Conservation (phyloP, 2,888 invertebrate species). For the Creontiades dilutus region DNA sequence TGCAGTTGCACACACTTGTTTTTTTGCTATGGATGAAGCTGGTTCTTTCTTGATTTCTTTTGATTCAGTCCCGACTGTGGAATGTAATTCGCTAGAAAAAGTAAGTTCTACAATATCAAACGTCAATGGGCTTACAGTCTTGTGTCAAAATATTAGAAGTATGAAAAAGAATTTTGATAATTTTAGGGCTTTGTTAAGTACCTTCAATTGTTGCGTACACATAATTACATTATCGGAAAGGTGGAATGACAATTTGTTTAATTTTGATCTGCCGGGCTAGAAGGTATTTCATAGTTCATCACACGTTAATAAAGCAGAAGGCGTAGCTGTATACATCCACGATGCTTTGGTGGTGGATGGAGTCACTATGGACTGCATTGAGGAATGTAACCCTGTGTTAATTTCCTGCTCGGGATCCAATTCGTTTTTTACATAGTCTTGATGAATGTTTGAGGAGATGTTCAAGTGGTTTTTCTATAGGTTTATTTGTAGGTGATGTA, state of each 20-base stretch:
- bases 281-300: constrained; percentile 5
- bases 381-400: too few species aligned
- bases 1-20: neutral
- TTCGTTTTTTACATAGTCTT: too few species aligned
- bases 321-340: too few species aligned
- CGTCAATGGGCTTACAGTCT: neutral
- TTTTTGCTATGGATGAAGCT: constrained; percentile 38
- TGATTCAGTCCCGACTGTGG: neutral
- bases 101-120: neutral
- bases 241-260: constrained; percentile 30
- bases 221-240: constrained; percentile 33
- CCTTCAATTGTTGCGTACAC: constrained; percentile 9
- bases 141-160: constrained; percentile 18
- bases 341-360: too few species aligned
- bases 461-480: too few species aligned
- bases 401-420: too few species aligned
- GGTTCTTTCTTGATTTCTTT: constrained; percentile 26
- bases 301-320: neutral
- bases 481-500: too few species aligned
- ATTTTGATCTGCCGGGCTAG: constrained; percentile 8
- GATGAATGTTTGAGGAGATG: too few species aligned
- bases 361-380: too few species aligned
- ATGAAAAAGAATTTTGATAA: constrained; percentile 30
- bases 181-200: neutral
- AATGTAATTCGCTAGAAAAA: neutral